A percentile compares a stretch with the other conserved stretches of the same genome.
phyloP scores from a whole-genome alignment of 2,113 vertebrate species.

The Gracilinanus agilis region DNA sequence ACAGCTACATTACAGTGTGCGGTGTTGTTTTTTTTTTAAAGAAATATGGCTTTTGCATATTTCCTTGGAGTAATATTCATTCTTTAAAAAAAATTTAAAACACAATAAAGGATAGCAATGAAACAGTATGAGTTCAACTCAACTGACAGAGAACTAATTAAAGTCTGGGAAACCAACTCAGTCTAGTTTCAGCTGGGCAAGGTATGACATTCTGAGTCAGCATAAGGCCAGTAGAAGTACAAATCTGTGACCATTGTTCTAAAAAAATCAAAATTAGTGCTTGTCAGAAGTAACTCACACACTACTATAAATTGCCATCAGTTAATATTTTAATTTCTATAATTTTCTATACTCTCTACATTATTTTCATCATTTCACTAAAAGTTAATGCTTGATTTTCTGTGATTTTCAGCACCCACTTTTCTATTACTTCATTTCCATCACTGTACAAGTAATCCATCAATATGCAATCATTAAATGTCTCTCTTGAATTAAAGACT shows the following conservation, averaged over 20 bases:
- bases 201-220: not conserved
- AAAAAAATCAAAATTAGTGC: not conserved
- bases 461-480: not conserved
- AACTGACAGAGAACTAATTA: not conserved
- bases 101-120: not conserved
- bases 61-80: not conserved
- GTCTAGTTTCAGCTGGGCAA: not conserved
- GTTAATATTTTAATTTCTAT: not conserved
- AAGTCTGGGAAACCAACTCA: not conserved
- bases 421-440: not conserved
- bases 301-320: not conserved
- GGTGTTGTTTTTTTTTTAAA: not conserved
- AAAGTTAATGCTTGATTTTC: not conserved
- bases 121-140: not conserved
- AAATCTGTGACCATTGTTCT: not conserved
- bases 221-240: not conserved
- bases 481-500: not conserved
- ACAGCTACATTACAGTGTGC: not conserved
- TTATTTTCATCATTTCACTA: not conserved
- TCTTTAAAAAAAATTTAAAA: not conserved
- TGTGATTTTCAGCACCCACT: not conserved
- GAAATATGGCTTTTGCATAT: not conserved
- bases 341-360: not conserved
- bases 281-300: not conserved
- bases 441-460: not conserved